Base-by-base conservation (phyloP, 2,888 invertebrate species). In the Drosophila putrida region DNA sequence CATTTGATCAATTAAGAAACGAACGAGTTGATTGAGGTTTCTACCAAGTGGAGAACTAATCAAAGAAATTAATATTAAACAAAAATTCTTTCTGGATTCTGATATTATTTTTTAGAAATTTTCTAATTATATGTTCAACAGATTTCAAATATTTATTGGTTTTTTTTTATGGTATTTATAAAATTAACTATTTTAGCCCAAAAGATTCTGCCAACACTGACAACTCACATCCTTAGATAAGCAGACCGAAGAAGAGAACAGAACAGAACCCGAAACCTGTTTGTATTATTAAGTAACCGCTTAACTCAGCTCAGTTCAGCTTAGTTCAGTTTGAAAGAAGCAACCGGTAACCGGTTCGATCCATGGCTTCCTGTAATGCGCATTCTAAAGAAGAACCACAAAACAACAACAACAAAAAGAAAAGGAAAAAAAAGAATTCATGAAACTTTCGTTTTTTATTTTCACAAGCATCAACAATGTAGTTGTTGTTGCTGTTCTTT, bases 271-370 rank as follows among this genome's bases (percentile, higher is more conserved):
- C 46, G 65, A 87, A 84, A 84, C 83, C 88, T 68, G 83, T 88
- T 84, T 88, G 88, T 69, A 85, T 85, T 84, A 88, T 88, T 84
- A 82, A 84, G 83, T 84, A 88, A 84, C 85, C 82, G 75, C 59
- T 74, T 55, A 50, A 80, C 61, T 51, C 51, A n/a, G 28, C 27
- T 49, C 31, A 25, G 33, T 41, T 54, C 59, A 15, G 59, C 38
- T 75, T 36, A 58, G 49, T 25, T 41, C 50, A 57, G 62, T 58
- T 58, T 71, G 28, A 43, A 35, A 75, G 72, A 67, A 44, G 44
- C 54, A 80, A 80, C 80, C 78, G 80, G 78, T 80, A 80, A 80
- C 80, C 78, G 80, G 78, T 80, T 78, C 80, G 75, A 61, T 79
- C 47, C 85, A 62, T 44, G 87, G 75, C 82, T 81, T 78, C 82